Conservation (phyloP, 2,113 vertebrate species). For the Rhinolophus sinicus region DNA sequence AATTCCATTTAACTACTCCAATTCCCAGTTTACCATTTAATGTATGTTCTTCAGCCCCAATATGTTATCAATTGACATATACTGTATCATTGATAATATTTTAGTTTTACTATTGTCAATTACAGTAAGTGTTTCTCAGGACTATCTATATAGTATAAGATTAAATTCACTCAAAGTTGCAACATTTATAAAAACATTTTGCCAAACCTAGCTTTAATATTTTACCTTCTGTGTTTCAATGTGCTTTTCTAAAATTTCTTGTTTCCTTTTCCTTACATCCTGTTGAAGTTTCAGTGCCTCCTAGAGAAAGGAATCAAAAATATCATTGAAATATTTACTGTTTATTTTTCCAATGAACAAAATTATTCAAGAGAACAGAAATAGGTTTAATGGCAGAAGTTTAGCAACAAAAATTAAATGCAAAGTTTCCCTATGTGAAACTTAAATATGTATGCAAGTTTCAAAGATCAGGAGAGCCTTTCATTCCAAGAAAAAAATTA, state of each 20-base stretch:
- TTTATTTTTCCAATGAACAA: background rate
- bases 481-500: background rate
- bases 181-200: background rate
- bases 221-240: constrained; percentile 98
- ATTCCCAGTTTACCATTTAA: background rate
- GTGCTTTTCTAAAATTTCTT: constrained; percentile 98
- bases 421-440: constrained; percentile 15
- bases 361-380: constrained; percentile 24
- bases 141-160: background rate
- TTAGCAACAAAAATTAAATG: constrained; percentile 25
- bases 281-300: constrained; percentile 96
- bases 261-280: constrained; percentile 97
- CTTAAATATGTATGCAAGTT: background rate
- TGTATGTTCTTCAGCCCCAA: background rate
- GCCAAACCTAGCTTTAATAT: constrained; percentile 12
- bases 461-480: constrained; percentile 28
- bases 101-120: constrained; percentile 25
- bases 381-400: background rate
- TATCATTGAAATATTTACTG: constrained; percentile 59
- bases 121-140: constrained; percentile 3
- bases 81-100: background rate
- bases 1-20: background rate
- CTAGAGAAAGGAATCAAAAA: constrained; percentile 82
- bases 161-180: constrained; percentile 35
- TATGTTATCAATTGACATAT: background rate